Base-by-base conservation (phyloP, 2,888 invertebrate species). In the Scotopteryx bipunctaria region DNA sequence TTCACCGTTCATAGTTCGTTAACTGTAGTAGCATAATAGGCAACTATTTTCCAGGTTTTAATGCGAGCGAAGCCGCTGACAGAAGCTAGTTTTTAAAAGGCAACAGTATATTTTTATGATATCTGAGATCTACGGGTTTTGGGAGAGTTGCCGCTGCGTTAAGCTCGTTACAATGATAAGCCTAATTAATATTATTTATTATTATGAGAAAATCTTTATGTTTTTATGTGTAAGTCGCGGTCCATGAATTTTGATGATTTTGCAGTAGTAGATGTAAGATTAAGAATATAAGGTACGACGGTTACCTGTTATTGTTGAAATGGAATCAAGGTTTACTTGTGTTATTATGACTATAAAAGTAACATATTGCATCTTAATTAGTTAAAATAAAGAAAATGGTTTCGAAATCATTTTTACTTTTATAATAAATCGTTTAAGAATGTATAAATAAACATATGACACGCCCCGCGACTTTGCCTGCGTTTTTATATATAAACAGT, bases 191-290 rank as follows among this genome's bases (percentile, higher is more conserved):
- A 49, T 51, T 58, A 63, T 61, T 61, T 56, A 63, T 63, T 61
- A 46, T 61, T 54, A 63, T 59, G 61, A 57, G 59, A 63, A 57
- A 51, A 55, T 47, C 48, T 61, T 58, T 49, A 57, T 45, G 23
- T 54, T 55, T 55, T 54, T 47, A 41, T 56, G 38, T 54, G 54
- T 57, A 43, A 31, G 59, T 59, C 55, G 42, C 51, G 59, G 46
- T 58, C 58, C 55, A 63, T 65, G 63, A 65, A 65, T 65, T 65
- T 61, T 61, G 59, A 60, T 45, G 55, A 60, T 63, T 61, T 60
- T 59, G 59, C 59, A 59, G 57, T 16, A 23, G 29, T 40, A 57
- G 59, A 59, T 59, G 49, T 48, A 19, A 56, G 56, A 62, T 59
- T 52, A 59, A 23, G 37, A 36, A 41, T 13, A 43, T 43, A 32